Conservation (phyloP, 2,113 vertebrate genomes). For the Hipposideros armiger region DNA sequence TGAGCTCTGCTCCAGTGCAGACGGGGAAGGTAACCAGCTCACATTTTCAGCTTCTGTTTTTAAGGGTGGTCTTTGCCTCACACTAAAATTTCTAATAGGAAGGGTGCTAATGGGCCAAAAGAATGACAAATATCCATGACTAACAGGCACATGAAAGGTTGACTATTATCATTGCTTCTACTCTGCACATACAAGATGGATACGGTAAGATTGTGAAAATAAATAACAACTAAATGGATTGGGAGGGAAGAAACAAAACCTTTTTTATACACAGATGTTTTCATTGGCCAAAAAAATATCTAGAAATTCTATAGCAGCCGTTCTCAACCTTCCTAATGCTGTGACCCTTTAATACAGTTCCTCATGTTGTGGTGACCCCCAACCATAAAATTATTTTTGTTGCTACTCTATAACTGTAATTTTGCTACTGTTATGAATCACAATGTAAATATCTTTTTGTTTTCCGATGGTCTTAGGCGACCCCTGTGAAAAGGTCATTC, state of each 20-base stretch:
- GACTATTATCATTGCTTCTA: neutral
- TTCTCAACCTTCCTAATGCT: too few relatives aligned
- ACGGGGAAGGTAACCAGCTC: neutral
- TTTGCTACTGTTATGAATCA: too few relatives aligned
- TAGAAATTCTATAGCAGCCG: neutral
- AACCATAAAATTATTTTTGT: too few relatives aligned
- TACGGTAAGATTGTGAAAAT: neutral
- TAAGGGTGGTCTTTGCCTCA: neutral
- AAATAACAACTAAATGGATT: neutral
- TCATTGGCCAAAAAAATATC: neutral
- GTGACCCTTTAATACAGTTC: too few relatives aligned
- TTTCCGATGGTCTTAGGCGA: too few relatives aligned
- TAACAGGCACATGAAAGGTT: neutral
- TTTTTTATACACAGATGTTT: neutral
- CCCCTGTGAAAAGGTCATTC: too few relatives aligned
- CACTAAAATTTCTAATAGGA: neutral
- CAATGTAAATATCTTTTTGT: too few relatives aligned
- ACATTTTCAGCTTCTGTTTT: neutral
- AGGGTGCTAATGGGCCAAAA: neutral
- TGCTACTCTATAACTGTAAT: too few relatives aligned
- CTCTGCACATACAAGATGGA: neutral
- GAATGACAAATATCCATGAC: neutral
- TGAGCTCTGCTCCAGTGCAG: neutral
- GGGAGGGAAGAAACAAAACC: neutral
- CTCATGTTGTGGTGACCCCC: too few relatives aligned